phyloP scores from a whole-genome alignment of 2,888 invertebrate species.

The Euplexia lucipara region DNA sequence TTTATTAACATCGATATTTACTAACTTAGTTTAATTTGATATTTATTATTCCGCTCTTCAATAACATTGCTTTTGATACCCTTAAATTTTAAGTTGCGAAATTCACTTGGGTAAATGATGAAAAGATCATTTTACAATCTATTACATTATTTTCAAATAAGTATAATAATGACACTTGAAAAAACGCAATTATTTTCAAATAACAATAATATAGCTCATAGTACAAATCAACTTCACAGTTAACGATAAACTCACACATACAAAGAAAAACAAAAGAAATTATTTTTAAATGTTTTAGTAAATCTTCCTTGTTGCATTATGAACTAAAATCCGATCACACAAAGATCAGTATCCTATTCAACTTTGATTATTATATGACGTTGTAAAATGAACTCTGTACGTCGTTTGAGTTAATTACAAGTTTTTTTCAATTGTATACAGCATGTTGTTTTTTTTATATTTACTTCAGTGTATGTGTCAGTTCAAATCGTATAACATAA shows the following conservation, averaged over 20 bases:
- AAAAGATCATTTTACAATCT: background rate
- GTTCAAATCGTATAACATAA: background rate
- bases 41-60: slow-evolving; percentile 13
- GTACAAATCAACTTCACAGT: background rate
- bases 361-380: background rate
- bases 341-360: background rate
- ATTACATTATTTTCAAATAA: slow-evolving; percentile 32
- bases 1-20: slow-evolving; percentile 36
- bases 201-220: background rate
- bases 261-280: background rate
- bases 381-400: background rate
- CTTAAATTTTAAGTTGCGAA: background rate
- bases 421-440: background rate
- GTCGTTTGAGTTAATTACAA: background rate
- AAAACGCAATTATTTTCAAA: slow-evolving; percentile 17
- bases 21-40: slow-evolving; percentile 41
- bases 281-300: background rate
- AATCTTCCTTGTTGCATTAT: slow-evolving; percentile 3
- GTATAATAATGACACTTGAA: slow-evolving; percentile 9
- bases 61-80: slow-evolving; percentile 15
- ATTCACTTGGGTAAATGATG: slow-evolving; percentile 13
- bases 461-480: slow-evolving; percentile 10
- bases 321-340: background rate
- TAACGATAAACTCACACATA: slow-evolving; percentile 25
- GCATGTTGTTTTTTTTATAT: background rate